Conservation (phyloP, 2,113 vertebrate species). For the Myiagra hebetior region DNA sequence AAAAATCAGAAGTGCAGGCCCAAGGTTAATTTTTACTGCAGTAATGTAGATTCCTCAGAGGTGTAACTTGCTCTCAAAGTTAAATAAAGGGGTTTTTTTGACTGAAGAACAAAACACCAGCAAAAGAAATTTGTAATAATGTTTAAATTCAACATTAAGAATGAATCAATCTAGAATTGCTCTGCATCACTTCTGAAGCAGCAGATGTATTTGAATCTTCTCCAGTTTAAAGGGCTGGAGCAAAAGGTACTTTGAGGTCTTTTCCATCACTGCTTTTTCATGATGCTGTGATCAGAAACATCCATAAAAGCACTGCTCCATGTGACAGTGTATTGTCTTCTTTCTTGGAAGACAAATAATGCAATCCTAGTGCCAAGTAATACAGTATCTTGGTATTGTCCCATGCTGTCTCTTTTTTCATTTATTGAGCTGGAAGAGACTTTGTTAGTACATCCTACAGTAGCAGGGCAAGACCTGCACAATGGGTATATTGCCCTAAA, state of each 20-base stretch:
- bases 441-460: not conserved
- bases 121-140: not conserved
- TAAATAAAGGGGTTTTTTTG: not conserved
- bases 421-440: not conserved
- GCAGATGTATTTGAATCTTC: not conserved
- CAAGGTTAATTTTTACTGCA: not conserved
- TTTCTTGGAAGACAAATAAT: not conserved
- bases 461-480: not conserved
- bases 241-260: not conserved
- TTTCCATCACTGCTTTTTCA: not conserved
- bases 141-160: not conserved
- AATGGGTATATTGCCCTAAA: not conserved
- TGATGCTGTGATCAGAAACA: not conserved
- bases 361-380: not conserved
- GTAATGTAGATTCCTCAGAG: not conserved
- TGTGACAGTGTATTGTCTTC: not conserved
- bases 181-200: not conserved
- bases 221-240: not conserved
- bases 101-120: not conserved
- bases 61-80: not conserved
- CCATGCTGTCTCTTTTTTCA: not conserved
- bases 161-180: not conserved
- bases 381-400: not conserved
- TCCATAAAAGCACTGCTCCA: not conserved
- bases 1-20: not conserved